Base-by-base conservation (phyloP, 1,140 invertebrate species). In the Drosophila punjabiensis region DNA sequence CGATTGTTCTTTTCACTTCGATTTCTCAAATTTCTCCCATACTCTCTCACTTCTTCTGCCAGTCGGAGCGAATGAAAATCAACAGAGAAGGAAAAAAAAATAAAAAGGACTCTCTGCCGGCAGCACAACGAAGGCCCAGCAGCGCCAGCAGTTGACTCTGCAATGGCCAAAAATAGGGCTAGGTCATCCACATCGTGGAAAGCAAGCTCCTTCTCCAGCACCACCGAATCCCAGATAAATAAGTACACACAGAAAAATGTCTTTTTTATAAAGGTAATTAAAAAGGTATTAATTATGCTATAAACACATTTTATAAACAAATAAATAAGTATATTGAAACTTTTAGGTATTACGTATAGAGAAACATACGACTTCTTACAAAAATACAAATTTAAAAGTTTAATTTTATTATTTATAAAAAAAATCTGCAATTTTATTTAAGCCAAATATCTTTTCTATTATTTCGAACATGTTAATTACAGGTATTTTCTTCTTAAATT, bases 151-250 rank as follows among this genome's bases (percentile, higher is more conserved):
- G 62, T 78, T 81, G 62, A 70, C 75, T 86, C 63, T 71, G 61
- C 62, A 76, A 81, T 60, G 61, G 30, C 74, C 74, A 81, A 75
- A 88, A 88, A 85, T 88, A 88, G 85, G 85, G 85, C 85, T 88
- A 88, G 85, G 85, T 89, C 85, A 87, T 88, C 86, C 79, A 81
- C 64, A 73, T 41, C 37, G 73, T 65, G 48, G 3, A 32, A n/a
- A 58, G 33, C 43, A 35, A 39, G 30, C 47, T 32, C 30, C 30
- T 24, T 4, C 32, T 24, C 4, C 5, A 5, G n/a, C 5, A 8
- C 4, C 32, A 2, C 18, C 13, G 18, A 35, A 18, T 7, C 4
- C 4, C 32, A 24, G 2, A 61, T 8, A 60, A 41, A 62, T 7
- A 66, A 14, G 14, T 45, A 35, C 39, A 62, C 64, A 43, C 32